A percentile compares a stretch with the other conserved stretches of the same genome.
These are phyloP conservation scores for Pachycephala philippinensis DNA, from an alignment of 2,113 vertebrate species.

Conservation along the genomic window DNA sequence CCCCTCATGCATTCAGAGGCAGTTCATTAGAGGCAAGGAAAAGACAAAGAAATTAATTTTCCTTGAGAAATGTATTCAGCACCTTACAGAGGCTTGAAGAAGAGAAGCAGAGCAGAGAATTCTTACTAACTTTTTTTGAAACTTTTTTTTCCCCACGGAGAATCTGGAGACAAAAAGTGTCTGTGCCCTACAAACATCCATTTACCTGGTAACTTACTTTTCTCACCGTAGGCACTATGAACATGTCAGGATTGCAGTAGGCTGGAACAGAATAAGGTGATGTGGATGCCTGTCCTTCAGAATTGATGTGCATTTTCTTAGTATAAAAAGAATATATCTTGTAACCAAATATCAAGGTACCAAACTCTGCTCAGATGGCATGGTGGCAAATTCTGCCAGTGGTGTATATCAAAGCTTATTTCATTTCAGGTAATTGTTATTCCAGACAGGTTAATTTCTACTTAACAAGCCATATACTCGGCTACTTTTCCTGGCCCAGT, in stretches of 20 bases:
- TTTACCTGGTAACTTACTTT: not conserved
- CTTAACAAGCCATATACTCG: not conserved
- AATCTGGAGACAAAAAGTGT: not conserved
- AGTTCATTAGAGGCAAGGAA: slow-evolving; percentile 47
- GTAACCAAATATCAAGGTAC: not conserved
- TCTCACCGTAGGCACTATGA: not conserved
- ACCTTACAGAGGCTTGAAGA: not conserved
- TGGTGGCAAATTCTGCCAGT: not conserved
- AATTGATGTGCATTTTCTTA: not conserved
- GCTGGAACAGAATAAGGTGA: not conserved
- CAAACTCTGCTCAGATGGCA: not conserved
- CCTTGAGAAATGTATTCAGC: slow-evolving; percentile 26
- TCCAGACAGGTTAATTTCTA: not conserved
- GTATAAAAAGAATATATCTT: not conserved
- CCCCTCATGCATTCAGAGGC: slow-evolving; percentile 18
- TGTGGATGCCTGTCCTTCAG: not conserved
- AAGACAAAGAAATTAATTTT: slow-evolving; percentile 62
- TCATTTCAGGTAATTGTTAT: not conserved
- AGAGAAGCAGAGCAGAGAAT: not conserved
- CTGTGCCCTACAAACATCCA: not conserved
- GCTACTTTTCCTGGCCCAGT: not conserved
- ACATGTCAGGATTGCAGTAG: not conserved
- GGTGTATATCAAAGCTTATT: not conserved
- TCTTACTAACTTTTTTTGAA: not conserved
- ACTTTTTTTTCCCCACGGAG: not conserved